Evolutionary conservation across 30 jellyfish, hydroid and myxozoan species (phyloP), one percentile per base, ranked within the genome.

Genomic region (Turritopsis dohrnii): DNA sequence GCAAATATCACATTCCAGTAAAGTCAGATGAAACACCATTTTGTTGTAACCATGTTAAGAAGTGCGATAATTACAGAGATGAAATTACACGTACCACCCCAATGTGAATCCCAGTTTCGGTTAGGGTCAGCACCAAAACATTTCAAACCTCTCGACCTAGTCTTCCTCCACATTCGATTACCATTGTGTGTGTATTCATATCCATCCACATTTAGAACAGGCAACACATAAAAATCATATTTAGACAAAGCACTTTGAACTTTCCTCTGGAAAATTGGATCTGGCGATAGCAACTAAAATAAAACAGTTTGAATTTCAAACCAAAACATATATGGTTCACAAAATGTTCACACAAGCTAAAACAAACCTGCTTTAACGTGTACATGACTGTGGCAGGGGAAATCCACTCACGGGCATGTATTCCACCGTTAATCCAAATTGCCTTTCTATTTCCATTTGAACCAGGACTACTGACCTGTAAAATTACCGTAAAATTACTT

Each of bases 351-450:
- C 18, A 17, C 52, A 16, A 25, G 30, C 16, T n/a, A 21, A 0
- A 16, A 28, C 83, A 5, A 69, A 88, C 98, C 93, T 86, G 83
- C 84, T 93, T 93, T 81, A 88, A 84, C 84, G 88, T 81, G 86
- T 74, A 93, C 96, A 93, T 93, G 84, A 95, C 94, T 1, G 96
- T 84, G n/a, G 98, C 98, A 8, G 98, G 95, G 29, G 96, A 83
- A 52, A 93, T 77, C 98, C 98, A 93, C 80, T 93, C 98, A 75
- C 98, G 85, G 31, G 96, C 98, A 77, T 93, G 98, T 75, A 93
- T 93, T 25, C 96, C 98, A 31, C 98, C 94, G 54, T 93, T 85
- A 88, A 93, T 80, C 93, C 94, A 93, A 65, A 88, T 85, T 8
- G 87, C 88, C 74, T 83, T 83, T 85, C 86, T 88, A 72, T 73